A percentile compares a stretch with the other conserved stretches of the same genome.
Conservation (phyloP, 1,140 invertebrate genomes). For the Heliconius hewitsoni region DNA sequence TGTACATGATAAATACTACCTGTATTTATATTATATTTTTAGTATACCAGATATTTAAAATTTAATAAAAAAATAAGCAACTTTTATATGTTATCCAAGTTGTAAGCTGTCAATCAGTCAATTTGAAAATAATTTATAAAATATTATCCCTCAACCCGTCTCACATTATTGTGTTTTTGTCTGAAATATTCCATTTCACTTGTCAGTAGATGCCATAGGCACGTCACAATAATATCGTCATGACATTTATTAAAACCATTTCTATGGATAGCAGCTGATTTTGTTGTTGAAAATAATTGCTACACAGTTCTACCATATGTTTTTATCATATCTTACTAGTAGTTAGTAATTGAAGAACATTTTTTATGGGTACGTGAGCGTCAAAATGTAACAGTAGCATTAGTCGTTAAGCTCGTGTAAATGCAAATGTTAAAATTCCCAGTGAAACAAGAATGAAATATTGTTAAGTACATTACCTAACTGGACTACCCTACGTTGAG, state of each 20-base stretch:
- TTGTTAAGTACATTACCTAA: constrained; percentile 42
- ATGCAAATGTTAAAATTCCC: not conserved
- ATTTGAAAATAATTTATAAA: not conserved
- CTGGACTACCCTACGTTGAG: constrained; percentile 52
- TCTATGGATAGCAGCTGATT: not conserved
- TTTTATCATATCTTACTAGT: too few relatives aligned
- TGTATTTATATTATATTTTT: not conserved
- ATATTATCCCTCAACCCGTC: not conserved
- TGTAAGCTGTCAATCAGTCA: not conserved
- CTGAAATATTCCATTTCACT: constrained; percentile 43
- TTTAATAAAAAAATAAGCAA: not conserved
- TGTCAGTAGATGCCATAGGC: constrained; percentile 27
- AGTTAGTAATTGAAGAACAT: too few relatives aligned
- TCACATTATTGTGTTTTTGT: not conserved
- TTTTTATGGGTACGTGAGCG: not conserved
- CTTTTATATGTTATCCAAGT: not conserved
- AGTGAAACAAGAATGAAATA: not conserved
- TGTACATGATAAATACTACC: not conserved
- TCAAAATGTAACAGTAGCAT: not conserved
- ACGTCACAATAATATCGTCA: constrained; percentile 26
- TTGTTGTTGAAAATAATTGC: too few relatives aligned
- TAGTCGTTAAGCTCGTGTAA: not conserved
- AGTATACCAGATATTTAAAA: too few relatives aligned
- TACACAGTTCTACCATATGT: too few relatives aligned
- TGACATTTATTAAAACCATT: not conserved